Evolutionary conservation across 2,888 invertebrate genomes (phyloP).

Genomic region (Meiosimyza platycephala): DNA sequence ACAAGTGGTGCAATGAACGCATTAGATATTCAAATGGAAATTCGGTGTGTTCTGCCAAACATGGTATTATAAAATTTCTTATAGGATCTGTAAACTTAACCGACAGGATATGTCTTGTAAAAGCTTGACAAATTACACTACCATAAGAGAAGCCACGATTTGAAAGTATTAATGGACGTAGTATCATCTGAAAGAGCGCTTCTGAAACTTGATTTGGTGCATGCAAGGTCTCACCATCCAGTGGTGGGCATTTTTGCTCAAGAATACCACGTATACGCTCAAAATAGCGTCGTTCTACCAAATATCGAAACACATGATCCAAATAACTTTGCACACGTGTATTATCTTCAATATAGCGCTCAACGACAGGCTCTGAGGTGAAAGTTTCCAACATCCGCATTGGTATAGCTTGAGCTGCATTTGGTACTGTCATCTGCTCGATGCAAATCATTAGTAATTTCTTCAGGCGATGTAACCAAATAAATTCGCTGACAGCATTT

Average conservation of each 20-base stretch:
- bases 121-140: conserved; percentile 62
- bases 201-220: conserved; percentile 81
- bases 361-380: conserved; percentile 69
- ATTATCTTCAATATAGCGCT: conserved; percentile 60
- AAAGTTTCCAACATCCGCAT: conserved; percentile 84
- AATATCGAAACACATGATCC: conserved; percentile 61
- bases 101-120: conserved; percentile 76
- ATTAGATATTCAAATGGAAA: conserved; percentile 71
- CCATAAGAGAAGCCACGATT: conserved; percentile 50
- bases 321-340: conserved; percentile 58
- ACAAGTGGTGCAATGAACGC: conserved; percentile 64
- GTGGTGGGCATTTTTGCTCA: conserved; percentile 76
- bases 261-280: conserved; percentile 76
- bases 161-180: conserved; percentile 76
- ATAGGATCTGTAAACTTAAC: conserved; percentile 76
- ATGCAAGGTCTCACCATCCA: conserved; percentile 75
- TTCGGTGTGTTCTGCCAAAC: conserved; percentile 69
- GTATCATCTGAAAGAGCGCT: conserved; percentile 80
- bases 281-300: conserved; percentile 73
- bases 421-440: conserved; percentile 60
- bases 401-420: conserved; percentile 73
- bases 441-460: conserved; percentile 64
- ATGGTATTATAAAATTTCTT: conserved; percentile 78
- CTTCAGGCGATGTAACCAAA: conserved; percentile 64
- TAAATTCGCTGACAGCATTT: conserved; percentile 57